A percentile compares a stretch with the other conserved stretches of the same genome.
Evolutionary conservation across 2,113 vertebrate genomes (phyloP).

Genomic region (Benitochromis conjunctus): DNA sequence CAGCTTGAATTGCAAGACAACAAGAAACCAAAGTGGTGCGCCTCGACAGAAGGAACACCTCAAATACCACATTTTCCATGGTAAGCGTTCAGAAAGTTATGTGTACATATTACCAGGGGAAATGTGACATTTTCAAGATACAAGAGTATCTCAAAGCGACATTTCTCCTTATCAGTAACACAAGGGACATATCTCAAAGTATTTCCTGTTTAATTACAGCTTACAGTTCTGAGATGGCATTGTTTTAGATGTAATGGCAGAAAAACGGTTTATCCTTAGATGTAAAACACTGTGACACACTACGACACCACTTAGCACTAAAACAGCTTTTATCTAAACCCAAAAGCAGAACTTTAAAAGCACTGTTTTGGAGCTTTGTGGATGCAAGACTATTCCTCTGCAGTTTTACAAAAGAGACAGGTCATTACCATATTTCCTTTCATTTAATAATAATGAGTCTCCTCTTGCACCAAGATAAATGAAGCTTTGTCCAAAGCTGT

Average conservation of each 20-base stretch:
- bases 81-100: not conserved
- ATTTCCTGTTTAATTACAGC: not conserved
- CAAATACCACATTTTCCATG: not conserved
- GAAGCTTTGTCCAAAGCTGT: not conserved
- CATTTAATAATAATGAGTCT: constrained; percentile 17
- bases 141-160: not conserved
- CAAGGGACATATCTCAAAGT: not conserved
- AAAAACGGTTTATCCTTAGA: not conserved
- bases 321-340: not conserved
- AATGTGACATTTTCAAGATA: not conserved
- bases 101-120: not conserved
- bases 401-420: not conserved
- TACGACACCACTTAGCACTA: not conserved
- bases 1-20: not conserved
- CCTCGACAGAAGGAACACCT: not conserved
- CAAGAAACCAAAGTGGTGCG: not conserved
- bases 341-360: not conserved
- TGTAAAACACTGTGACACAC: not conserved
- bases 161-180: not conserved
- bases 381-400: not conserved
- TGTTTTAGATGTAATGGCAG: not conserved
- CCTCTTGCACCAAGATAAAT: constrained; percentile 14
- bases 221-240: not conserved
- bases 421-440: constrained; percentile 13
- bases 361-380: not conserved